These are phyloP conservation scores for Trogon surrucura DNA, from an alignment of 2,113 vertebrate genomes.

Conservation along the genomic window DNA sequence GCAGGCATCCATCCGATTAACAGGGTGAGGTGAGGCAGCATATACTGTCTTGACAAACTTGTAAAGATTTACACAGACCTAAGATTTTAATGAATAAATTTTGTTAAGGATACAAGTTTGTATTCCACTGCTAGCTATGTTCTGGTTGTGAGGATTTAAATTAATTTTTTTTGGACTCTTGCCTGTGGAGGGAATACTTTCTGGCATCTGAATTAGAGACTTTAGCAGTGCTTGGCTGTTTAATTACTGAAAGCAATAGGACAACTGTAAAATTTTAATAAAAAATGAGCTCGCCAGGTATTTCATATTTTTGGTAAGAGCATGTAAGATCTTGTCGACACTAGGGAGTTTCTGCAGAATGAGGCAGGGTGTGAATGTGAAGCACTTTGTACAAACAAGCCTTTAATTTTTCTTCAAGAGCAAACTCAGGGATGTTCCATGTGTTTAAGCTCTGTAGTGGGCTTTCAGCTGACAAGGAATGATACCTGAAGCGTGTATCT, in stretches of 20 bases:
- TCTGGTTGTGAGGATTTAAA: not conserved
- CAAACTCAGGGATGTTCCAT: not conserved
- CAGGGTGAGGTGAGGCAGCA: not conserved
- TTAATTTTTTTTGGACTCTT: not conserved
- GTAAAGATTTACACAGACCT: not conserved
- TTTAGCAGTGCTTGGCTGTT: not conserved
- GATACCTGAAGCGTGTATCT: accelerated
- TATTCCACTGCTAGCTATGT: not conserved
- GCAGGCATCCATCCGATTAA: not conserved
- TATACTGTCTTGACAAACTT: not conserved
- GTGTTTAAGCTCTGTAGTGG: not conserved
- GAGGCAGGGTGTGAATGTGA: not conserved
- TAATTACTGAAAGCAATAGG: conserved; percentile 19
- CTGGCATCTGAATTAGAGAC: not conserved
- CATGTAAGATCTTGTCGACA: conserved; percentile 22
- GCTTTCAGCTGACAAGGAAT: not conserved
- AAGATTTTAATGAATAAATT: not conserved
- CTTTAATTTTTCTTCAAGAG: not conserved
- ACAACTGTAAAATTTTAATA: conserved; percentile 41
- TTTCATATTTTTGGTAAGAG: conserved; percentile 45
- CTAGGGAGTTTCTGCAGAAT: not conserved
- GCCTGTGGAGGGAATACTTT: not conserved
- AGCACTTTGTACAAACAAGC: not conserved
- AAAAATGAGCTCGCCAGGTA: conserved; percentile 2
- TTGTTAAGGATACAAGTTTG: not conserved